Evolutionary conservation across 2,113 vertebrate species (phyloP).

Genomic region (rat (Rattus norvegicus)): GRCr8 NC_086036.1:65207501-65208000

Average conservation of each 20-base stretch:
- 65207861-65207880: conserved; percentile 11
- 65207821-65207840: not conserved
- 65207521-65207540: no score
- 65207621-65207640: not conserved
- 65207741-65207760: not conserved
- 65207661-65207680: not conserved
- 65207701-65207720: conserved; percentile 12
- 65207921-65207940: not conserved
- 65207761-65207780: conserved; percentile 22
- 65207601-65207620: not conserved
- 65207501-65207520: not conserved
- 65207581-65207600: not conserved
- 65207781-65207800: not conserved
- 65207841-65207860: not conserved
- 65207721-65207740: not conserved
- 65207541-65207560: not conserved
- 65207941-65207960: conserved; percentile 34
- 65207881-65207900: conserved; percentile 44
- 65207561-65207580: not conserved
- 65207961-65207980: conserved; percentile 1
- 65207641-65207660: not conserved
- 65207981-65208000: conserved; percentile 41
- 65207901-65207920: conserved; percentile 7
- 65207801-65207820: not conserved
- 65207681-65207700: conserved; percentile 11